Percentiles rank a stretch among this genome's conserved stretches.
phyloP scores from a whole-genome alignment of 2,113 vertebrate genomes.

The Saimiri boliviensis region DNA sequence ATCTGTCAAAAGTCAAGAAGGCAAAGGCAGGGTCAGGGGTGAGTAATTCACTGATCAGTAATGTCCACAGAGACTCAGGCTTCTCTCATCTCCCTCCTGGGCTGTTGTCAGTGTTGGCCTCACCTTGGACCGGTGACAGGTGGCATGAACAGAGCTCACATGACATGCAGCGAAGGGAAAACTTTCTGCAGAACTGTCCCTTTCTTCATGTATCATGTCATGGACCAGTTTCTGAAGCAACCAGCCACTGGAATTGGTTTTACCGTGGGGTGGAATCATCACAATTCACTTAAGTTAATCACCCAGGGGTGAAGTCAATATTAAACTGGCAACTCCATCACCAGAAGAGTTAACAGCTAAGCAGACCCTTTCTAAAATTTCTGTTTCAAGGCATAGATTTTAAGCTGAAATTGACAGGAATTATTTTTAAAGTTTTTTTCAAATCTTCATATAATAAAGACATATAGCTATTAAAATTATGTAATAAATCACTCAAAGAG shows the following conservation, averaged over 20 bases:
- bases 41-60: neutral
- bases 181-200: neutral
- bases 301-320: too few relatives aligned
- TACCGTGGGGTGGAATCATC: neutral
- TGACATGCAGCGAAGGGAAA: neutral
- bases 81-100: neutral
- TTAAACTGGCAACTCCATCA: neutral
- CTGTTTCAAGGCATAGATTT: neutral
- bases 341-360: neutral
- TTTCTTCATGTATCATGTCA: neutral
- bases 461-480: conserved; percentile 50
- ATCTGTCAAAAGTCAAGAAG: neutral
- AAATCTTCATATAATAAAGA: conserved; percentile 49
- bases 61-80: neutral
- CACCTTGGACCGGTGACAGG: neutral
- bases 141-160: neutral
- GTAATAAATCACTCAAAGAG: conserved; percentile 40
- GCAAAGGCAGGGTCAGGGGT: neutral
- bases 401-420: neutral
- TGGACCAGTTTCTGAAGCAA: neutral
- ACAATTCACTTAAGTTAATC: neutral
- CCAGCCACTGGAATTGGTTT: neutral
- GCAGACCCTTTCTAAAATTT: neutral
- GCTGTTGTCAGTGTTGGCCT: neutral
- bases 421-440: conserved; percentile 6